phyloP scores from a whole-genome alignment of 2,888 invertebrate genomes.

The Euzophera pinguis region DNA sequence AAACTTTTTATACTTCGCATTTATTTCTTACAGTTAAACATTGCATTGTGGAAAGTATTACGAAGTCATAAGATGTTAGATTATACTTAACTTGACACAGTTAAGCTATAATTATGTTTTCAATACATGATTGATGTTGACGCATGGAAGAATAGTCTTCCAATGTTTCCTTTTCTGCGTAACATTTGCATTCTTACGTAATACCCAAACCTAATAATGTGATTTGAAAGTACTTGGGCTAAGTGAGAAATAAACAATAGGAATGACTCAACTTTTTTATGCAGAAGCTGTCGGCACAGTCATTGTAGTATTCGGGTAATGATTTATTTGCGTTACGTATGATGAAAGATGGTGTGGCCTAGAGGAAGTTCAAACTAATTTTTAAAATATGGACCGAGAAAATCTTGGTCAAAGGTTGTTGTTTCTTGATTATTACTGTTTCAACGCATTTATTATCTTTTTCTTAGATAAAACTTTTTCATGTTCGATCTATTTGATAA shows the following conservation, averaged over 20 bases:
- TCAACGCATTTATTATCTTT: neutral
- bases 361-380: constrained; percentile 3
- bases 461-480: too few species aligned
- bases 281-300: constrained; percentile 16
- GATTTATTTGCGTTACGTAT: constrained; percentile 20
- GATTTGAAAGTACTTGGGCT: constrained; percentile 18
- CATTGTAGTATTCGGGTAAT: constrained; percentile 21
- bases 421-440: neutral
- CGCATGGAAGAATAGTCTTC: neutral
- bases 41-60: neutral
- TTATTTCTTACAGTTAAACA: neutral
- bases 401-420: neutral
- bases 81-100: constrained; percentile 1
- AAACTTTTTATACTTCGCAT: neutral
- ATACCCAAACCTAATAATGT: constrained; percentile 14
- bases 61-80: neutral
- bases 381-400: neutral
- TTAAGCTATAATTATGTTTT: constrained; percentile 4
- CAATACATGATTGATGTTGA: constrained; percentile 8
- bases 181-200: constrained; percentile 9
- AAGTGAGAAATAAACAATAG: constrained; percentile 21
- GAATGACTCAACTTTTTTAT: constrained; percentile 21
- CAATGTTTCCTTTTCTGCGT: constrained; percentile 1
- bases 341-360: constrained; percentile 3
- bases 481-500: too few species aligned